Percentiles rank a stretch among this genome's conserved stretches.
phyloP scores from a whole-genome alignment of 2,113 vertebrate species.

The Ursus arctos region DNA sequence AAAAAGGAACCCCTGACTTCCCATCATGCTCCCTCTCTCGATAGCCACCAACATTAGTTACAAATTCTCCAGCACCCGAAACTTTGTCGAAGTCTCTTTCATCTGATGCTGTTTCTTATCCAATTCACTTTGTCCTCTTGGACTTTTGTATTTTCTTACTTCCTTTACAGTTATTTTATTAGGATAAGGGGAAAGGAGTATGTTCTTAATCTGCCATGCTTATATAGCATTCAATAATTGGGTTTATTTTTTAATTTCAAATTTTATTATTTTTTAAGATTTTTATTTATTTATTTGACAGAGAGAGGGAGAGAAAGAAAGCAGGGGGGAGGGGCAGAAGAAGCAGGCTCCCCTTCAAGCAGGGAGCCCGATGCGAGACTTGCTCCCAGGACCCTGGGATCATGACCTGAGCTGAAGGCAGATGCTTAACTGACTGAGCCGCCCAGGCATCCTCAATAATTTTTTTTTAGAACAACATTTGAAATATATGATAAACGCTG shows the following conservation, averaged over 20 bases:
- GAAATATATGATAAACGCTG: background rate
- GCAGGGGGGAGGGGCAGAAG: too few species aligned
- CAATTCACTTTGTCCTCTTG: background rate
- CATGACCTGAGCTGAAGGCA: too few species aligned
- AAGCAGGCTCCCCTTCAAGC: too few species aligned
- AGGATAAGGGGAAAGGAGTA: background rate
- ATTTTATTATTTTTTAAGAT: too few species aligned
- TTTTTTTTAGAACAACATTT: background rate
- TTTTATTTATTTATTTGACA: too few species aligned
- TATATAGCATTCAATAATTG: background rate
- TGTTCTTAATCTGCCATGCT: too few species aligned
- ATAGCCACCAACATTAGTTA: background rate
- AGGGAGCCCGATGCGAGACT: too few species aligned
- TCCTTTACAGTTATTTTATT: background rate
- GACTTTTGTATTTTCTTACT: background rate
- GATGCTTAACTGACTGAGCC: too few species aligned
- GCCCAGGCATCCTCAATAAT: background rate
- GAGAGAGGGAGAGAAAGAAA: too few species aligned
- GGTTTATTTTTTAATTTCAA: too few species aligned
- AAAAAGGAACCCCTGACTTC: background rate
- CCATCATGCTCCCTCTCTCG: background rate
- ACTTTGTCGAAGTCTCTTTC: background rate
- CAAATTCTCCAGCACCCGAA: background rate
- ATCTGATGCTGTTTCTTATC: background rate
- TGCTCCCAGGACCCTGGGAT: too few species aligned